Percentiles rank a stretch among this genome's conserved stretches.
These are phyloP conservation scores for Theodoxus fluviatilis DNA, from an alignment of 2,888 invertebrate species.

Conservation along the genomic window DNA sequence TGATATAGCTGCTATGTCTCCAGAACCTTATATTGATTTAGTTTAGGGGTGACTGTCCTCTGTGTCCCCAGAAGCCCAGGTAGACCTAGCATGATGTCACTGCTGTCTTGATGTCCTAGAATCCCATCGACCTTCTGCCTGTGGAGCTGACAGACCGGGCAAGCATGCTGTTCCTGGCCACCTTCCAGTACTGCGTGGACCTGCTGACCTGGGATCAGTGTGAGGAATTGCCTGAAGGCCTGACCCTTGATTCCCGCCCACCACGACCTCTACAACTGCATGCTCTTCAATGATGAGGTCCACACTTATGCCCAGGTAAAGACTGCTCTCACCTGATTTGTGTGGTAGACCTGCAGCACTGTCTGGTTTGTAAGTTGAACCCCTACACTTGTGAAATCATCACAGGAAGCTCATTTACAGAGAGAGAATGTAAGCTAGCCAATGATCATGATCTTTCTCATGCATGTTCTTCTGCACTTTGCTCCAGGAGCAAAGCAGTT, in stretches of 20 bases:
- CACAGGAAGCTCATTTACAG: too few relatives aligned
- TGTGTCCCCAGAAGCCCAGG: too few relatives aligned
- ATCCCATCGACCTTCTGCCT: slow-evolving; percentile 57
- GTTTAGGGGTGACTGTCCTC: too few relatives aligned
- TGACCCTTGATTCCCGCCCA: slow-evolving; percentile 44
- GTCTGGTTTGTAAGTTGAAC: slow-evolving; percentile 45
- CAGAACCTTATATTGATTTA: not conserved
- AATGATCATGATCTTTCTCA: too few relatives aligned
- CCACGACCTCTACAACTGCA: slow-evolving; percentile 78
- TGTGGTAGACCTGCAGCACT: slow-evolving; percentile 39
- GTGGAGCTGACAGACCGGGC: slow-evolving; percentile 70
- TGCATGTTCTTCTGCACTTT: too few relatives aligned
- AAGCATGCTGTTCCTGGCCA: slow-evolving; percentile 75
- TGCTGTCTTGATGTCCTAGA: slow-evolving; percentile 34
- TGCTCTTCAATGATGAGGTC: slow-evolving; percentile 96
- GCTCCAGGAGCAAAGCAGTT: too few relatives aligned
- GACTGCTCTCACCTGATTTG: not conserved
- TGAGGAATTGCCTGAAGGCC: slow-evolving; percentile 49
- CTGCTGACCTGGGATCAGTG: slow-evolving; percentile 72
- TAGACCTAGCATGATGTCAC: too few relatives aligned
- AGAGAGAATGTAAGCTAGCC: too few relatives aligned
- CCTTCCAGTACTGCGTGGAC: slow-evolving; percentile 84
- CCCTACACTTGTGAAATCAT: too few relatives aligned
- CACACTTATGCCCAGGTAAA: slow-evolving; percentile 92
- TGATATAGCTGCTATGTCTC: too few relatives aligned